A percentile compares a stretch with the other conserved stretches of the same genome.
These are phyloP conservation scores for Synergus japonicus DNA, from an alignment of 2,888 invertebrate species.

Conservation along the genomic window DNA sequence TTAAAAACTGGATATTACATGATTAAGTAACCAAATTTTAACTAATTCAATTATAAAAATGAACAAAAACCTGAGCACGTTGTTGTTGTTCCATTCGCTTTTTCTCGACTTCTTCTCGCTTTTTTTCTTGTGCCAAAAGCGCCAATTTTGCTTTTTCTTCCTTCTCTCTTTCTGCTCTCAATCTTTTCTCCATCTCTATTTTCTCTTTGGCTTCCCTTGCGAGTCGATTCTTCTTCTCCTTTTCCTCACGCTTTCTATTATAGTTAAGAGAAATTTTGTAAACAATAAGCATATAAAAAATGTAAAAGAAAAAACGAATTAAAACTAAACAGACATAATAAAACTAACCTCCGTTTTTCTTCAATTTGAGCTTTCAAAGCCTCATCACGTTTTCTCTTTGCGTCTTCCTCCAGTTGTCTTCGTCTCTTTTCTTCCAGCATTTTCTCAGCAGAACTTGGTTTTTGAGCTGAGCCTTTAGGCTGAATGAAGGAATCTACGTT, in stretches of 20 bases:
- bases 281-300: neutral
- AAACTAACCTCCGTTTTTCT: slow-evolving; percentile 78
- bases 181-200: slow-evolving; percentile 76
- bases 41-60: neutral
- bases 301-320: neutral
- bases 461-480: slow-evolving; percentile 70
- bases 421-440: slow-evolving; percentile 72
- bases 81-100: slow-evolving; percentile 68
- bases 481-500: slow-evolving; percentile 64
- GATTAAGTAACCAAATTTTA: neutral
- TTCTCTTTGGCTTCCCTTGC: slow-evolving; percentile 78
- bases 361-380: slow-evolving; percentile 81
- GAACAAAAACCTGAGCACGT: slow-evolving; percentile 64
- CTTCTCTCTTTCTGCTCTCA: slow-evolving; percentile 76
- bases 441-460: slow-evolving; percentile 66
- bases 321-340: slow-evolving; percentile 1
- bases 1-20: neutral
- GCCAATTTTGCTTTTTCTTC: slow-evolving; percentile 73
- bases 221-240: slow-evolving; percentile 80
- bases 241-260: slow-evolving; percentile 79
- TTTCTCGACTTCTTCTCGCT: slow-evolving; percentile 79
- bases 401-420: slow-evolving; percentile 77
- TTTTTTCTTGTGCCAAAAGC: slow-evolving; percentile 75
- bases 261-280: slow-evolving; percentile 5
- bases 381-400: slow-evolving; percentile 81